phyloP scores from a whole-genome alignment of 2,113 vertebrate species.

The Arothron firmamentum region DNA sequence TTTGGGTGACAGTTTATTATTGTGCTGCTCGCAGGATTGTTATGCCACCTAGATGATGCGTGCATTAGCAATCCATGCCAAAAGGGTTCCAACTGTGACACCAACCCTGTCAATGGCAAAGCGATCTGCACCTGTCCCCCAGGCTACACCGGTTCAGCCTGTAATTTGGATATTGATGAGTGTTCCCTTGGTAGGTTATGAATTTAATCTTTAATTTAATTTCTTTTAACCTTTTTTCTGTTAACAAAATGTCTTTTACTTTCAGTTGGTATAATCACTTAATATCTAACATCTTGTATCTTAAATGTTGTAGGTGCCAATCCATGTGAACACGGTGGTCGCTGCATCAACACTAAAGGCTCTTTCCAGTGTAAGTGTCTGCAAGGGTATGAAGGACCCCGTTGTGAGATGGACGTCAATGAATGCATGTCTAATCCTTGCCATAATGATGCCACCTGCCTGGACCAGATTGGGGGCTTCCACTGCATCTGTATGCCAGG shows the following conservation, averaged over 20 bases:
- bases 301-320: conserved; percentile 81
- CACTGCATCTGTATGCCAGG: conserved; percentile 98
- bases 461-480: conserved; percentile 95
- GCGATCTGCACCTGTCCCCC: conserved; percentile 96
- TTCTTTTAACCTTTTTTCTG: background rate
- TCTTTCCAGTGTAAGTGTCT: conserved; percentile 94
- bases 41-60: conserved; percentile 92
- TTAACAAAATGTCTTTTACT: background rate
- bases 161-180: conserved; percentile 93
- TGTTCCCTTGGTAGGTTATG: conserved; percentile 83
- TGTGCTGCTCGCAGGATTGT: conserved; percentile 74
- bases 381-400: conserved; percentile 88
- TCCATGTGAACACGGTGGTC: conserved; percentile 91
- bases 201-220: too few species aligned
- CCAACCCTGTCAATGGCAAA: conserved; percentile 95
- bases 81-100: conserved; percentile 95
- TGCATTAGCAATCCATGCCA: conserved; percentile 98
- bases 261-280: background rate
- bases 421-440: conserved; percentile 95
- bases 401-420: conserved; percentile 93
- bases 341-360: conserved; percentile 93
- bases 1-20: background rate
- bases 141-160: conserved; percentile 89
- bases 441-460: conserved; percentile 92
- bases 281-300: conserved; percentile 5